Percentiles rank a stretch among this genome's conserved stretches.
phyloP scores from a whole-genome alignment of 30 jellyfish, hydroid and myxozoan species.

The Mastigias papua region DNA sequence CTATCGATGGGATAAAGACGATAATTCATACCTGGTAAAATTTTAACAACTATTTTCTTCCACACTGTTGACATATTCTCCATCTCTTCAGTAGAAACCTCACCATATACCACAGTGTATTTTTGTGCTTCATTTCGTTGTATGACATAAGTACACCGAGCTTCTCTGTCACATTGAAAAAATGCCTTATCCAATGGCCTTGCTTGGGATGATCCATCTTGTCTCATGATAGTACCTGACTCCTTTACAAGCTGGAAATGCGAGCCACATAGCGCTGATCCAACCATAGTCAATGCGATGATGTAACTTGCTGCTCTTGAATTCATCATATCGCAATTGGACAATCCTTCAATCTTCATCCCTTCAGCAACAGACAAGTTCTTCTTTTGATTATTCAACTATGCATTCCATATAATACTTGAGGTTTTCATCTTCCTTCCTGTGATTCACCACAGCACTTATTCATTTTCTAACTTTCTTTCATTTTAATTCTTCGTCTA shows the following conservation, averaged over 20 bases:
- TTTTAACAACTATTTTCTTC: neutral
- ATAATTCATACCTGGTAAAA: neutral
- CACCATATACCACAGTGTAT: neutral
- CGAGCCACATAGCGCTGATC: neutral
- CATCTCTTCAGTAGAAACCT: neutral
- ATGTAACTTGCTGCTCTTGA: neutral
- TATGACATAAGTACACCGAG: neutral
- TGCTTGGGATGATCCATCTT: neutral
- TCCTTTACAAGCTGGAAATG: neutral
- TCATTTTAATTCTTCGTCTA: no score
- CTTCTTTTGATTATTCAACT: no score
- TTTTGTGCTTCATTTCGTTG: neutral
- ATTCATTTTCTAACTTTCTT: no score
- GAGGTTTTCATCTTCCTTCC: no score
- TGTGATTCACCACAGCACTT: no score
- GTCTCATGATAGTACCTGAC: neutral
- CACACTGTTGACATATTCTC: neutral
- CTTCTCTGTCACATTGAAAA: conserved; percentile 1
- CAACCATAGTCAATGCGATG: neutral
- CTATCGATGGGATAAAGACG: no score
- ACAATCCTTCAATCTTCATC: no score
- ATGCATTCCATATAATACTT: no score
- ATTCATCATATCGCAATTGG: neutral
- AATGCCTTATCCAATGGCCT: neutral
- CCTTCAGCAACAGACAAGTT: no score